These are phyloP conservation scores for Baryphthengus martii DNA, from an alignment of 2,113 vertebrate genomes.

Conservation along the genomic window DNA sequence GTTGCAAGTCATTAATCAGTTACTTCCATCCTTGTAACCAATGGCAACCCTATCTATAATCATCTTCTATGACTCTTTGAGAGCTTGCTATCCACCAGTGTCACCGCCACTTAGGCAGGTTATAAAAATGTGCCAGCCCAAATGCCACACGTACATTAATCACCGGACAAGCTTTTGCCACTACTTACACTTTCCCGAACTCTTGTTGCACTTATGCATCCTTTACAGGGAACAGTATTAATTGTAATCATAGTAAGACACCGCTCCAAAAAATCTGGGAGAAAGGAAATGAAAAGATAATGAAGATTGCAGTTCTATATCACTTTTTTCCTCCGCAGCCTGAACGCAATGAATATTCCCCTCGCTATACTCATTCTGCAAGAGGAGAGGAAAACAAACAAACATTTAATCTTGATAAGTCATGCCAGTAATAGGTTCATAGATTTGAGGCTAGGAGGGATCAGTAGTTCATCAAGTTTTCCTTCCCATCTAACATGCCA, in stretches of 20 bases:
- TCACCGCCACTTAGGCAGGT: background rate
- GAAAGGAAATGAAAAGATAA: background rate
- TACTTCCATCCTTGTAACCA: constrained; percentile 29
- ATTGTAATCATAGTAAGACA: background rate
- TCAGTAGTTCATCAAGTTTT: background rate
- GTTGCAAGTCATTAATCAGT: constrained; percentile 48
- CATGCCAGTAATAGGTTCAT: background rate
- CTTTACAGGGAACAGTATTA: background rate
- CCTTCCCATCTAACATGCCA: background rate
- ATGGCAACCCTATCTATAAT: constrained; percentile 40
- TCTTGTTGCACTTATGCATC: background rate
- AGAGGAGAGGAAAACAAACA: background rate
- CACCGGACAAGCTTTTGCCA: background rate
- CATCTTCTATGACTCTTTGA: constrained; percentile 8
- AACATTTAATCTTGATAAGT: background rate
- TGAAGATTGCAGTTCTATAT: background rate
- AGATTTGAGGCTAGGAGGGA: background rate
- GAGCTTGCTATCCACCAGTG: background rate
- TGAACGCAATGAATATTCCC: background rate
- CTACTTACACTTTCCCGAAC: background rate
- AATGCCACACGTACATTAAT: constrained; percentile 34
- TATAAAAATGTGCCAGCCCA: constrained; percentile 44
- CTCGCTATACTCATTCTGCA: background rate
- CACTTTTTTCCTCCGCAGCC: background rate
- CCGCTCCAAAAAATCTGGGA: background rate